A percentile compares a stretch with the other conserved stretches of the same genome.
Evolutionary conservation across 2,113 vertebrate species (phyloP).

Genomic region (Thunnus thynnus): DNA sequence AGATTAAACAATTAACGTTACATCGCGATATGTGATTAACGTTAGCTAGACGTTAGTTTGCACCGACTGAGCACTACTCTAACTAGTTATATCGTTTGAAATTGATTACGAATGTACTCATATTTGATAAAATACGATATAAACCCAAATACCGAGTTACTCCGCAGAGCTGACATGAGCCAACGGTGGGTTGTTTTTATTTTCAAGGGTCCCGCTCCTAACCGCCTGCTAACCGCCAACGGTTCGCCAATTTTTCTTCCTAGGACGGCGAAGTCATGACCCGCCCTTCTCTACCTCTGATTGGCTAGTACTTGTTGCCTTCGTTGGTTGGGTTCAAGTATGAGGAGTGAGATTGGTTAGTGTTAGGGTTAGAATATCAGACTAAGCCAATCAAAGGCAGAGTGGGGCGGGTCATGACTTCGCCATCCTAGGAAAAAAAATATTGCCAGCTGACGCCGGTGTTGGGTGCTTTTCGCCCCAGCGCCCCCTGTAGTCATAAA

Average conservation of each 20-base stretch:
- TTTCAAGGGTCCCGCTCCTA: constrained; percentile 77
- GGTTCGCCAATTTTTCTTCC: background rate
- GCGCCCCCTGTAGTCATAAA: constrained; percentile 20
- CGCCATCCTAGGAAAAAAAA: too few species aligned
- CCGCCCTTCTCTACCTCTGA: too few species aligned
- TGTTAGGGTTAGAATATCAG: too few species aligned
- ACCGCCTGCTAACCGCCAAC: constrained; percentile 55
- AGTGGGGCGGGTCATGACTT: too few species aligned
- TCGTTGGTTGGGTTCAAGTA: too few species aligned
- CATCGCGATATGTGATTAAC: constrained; percentile 17
- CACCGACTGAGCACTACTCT: background rate
- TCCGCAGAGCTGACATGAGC: background rate
- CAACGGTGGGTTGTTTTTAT: constrained; percentile 9
- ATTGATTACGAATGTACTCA: background rate
- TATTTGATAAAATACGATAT: rapidly evolving
- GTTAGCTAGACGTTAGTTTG: constrained; percentile 2
- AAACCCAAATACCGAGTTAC: rapidly evolving
- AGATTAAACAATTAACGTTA: constrained; percentile 19
- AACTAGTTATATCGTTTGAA: background rate
- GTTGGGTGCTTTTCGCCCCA: background rate
- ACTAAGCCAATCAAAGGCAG: too few species aligned
- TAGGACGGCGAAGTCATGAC: too few species aligned
- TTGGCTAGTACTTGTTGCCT: too few species aligned
- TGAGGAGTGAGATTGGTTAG: too few species aligned
- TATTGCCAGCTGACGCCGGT: too few species aligned